Conservation (phyloP, 1,140 invertebrate genomes). For the Elysia chlorotica region DNA sequence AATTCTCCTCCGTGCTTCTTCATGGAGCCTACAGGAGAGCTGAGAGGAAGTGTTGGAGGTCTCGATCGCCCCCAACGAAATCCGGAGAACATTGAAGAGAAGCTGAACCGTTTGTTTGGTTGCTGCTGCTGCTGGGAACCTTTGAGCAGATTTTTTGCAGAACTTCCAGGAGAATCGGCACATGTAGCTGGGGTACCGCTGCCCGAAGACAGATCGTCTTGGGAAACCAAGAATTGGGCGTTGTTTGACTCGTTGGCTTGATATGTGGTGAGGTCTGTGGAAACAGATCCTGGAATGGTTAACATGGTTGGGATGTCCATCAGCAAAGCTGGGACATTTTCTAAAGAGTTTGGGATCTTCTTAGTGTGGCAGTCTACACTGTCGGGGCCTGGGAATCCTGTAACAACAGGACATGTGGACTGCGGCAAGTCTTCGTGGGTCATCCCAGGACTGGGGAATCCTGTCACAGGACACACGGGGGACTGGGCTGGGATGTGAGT, state of each 20-base stretch:
- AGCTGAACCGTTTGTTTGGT: slow-evolving; percentile 7
- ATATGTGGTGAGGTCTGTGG: neutral
- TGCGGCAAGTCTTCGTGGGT: neutral
- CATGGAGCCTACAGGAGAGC: neutral
- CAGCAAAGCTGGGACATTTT: too few relatives aligned
- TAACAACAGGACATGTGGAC: slow-evolving; percentile 11
- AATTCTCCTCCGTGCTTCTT: slow-evolving; percentile 7
- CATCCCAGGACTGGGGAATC: slow-evolving; percentile 15
- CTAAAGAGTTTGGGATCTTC: too few relatives aligned
- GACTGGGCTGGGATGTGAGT: neutral
- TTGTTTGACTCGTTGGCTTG: too few relatives aligned
- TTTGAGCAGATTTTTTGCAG: too few relatives aligned
- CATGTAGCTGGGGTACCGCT: too few relatives aligned
- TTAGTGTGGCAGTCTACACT: too few relatives aligned
- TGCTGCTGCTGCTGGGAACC: slow-evolving; percentile 1
- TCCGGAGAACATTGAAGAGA: slow-evolving; percentile 11
- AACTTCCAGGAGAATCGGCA: too few relatives aligned
- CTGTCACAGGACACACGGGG: slow-evolving; percentile 13
- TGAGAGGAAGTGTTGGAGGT: slow-evolving; percentile 14
- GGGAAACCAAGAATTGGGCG: too few relatives aligned
- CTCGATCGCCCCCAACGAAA: slow-evolving; percentile 13
- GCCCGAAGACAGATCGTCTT: too few relatives aligned
- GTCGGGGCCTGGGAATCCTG: slow-evolving; percentile 16
- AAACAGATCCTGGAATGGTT: neutral
- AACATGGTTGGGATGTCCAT: too few relatives aligned